Conservation (phyloP, 1,140 invertebrate genomes). For the Arctopsyche grandis region DNA sequence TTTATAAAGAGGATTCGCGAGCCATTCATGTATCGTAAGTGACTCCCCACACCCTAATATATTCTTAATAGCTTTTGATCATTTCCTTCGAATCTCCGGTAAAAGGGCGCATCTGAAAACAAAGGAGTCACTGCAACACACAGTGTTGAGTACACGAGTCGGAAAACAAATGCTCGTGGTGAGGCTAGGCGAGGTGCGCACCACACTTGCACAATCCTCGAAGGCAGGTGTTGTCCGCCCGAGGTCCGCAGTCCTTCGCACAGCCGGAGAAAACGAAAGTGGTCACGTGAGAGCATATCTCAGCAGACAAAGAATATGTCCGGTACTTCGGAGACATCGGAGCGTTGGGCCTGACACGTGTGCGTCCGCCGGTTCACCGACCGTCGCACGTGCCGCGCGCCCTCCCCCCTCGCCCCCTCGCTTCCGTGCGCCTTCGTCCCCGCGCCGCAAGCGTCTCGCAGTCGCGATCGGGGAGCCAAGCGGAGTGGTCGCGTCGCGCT, state of each 20-base stretch:
- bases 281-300: neutral
- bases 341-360: conserved; percentile 19
- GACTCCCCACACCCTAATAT: too few species aligned
- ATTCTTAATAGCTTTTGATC: too few species aligned
- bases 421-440: neutral
- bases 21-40: too few species aligned
- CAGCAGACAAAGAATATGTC: conserved; percentile 11
- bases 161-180: too few species aligned
- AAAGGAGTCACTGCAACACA: too few species aligned
- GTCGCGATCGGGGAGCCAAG: neutral
- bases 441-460: neutral
- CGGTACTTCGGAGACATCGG: neutral
- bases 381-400: conserved; percentile 41
- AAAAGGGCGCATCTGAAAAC: too few species aligned
- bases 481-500: neutral
- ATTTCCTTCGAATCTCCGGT: too few species aligned
- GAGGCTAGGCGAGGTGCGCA: too few species aligned
- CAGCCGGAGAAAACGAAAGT: conserved; percentile 24
- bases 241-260: neutral
- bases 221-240: neutral
- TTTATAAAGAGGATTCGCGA: too few species aligned
- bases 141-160: too few species aligned
- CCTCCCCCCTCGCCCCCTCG: neutral
- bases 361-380: conserved; percentile 31
- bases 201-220: too few species aligned